phyloP scores from a whole-genome alignment of 2,797 vertebrate species.

The Anniella stebbinsi region DNA sequence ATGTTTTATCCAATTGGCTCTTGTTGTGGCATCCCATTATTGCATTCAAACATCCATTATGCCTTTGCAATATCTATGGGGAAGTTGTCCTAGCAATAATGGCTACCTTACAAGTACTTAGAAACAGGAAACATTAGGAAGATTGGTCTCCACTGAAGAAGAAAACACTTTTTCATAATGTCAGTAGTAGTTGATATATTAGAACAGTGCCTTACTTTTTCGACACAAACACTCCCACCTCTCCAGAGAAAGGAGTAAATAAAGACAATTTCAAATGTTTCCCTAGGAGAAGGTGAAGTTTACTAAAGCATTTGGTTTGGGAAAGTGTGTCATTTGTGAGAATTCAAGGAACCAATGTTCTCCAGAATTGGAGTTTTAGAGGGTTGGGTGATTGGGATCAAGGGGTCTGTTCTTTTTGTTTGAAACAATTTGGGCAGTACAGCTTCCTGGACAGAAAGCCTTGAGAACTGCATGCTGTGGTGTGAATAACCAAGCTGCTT shows the following conservation, averaged over 20 bases:
- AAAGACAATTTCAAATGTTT: slow-evolving; percentile 36
- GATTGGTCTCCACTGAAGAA: slow-evolving; percentile 22
- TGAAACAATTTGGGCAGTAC: slow-evolving; percentile 7
- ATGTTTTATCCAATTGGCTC: slow-evolving; percentile 50
- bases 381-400: not conserved
- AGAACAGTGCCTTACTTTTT: slow-evolving; percentile 44
- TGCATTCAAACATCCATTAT: slow-evolving; percentile 29
- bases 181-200: slow-evolving; percentile 44
- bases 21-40: slow-evolving; percentile 44
- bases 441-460: slow-evolving; percentile 36
- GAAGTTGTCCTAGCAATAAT: slow-evolving; percentile 51
- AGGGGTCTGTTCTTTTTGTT: slow-evolving; percentile 29
- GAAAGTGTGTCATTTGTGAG: slow-evolving; percentile 40
- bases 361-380: slow-evolving; percentile 9
- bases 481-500: slow-evolving; percentile 39
- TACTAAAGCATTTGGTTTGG: slow-evolving; percentile 38
- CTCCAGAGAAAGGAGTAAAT: slow-evolving; percentile 18
- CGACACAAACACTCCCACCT: slow-evolving; percentile 30
- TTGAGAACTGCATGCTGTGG: slow-evolving; percentile 8
- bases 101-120: slow-evolving; percentile 49
- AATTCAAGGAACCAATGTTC: not conserved
- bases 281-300: slow-evolving; percentile 42
- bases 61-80: slow-evolving; percentile 28
- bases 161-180: not conserved
- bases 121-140: slow-evolving; percentile 47